Evolutionary conservation across 2,888 invertebrate species (phyloP), one percentile per base, ranked within the genome.

Genomic region (Trichopoda pennipes): DNA sequence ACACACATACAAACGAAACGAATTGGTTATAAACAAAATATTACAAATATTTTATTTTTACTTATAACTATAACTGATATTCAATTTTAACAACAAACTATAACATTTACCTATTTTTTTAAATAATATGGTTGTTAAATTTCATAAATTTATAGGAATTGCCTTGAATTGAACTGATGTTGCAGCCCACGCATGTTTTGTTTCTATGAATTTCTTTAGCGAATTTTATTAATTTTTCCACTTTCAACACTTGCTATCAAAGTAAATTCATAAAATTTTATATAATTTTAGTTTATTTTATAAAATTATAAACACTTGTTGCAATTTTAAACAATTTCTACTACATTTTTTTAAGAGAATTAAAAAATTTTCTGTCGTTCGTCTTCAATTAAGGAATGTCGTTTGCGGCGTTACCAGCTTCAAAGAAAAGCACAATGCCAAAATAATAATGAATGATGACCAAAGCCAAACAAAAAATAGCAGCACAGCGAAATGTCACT

Each of bases 161-260:
- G 77, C 68, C 73, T 81, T 74, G 77, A 69, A 74, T 64, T 69
- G 53, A 64, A 74, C 73, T 81, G 70, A 70, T 74, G 80, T 76
- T 70, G 80, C 80, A 81, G 72, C 80, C 81, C 81, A 81, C 81
- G 73, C 78, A 81, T 81, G 76, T 76, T 81, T 76, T 72, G 16
- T 72, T 81, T 78, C 73, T 60, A 58, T 44, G n/a, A 32, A 70
- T 69, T 81, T 81, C 60, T 72, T 12, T 49, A 42, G 32, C 17
- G 49, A 60, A 61, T 49, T 72, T 21, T 49, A 32, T 42, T 0
- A 35, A 76, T 61, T 75, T 64, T 38, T n/a, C 8, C 19, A 56
- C n/a, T 66, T 68, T 6, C 32, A 23, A 7, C 17, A 28, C 17
- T 9, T 42, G 66, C 42, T 60, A 56, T 66, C 17, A 12, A 12